phyloP scores from a whole-genome alignment of 92 coral and sea anemone species.

The Porites evermanni region DNA sequence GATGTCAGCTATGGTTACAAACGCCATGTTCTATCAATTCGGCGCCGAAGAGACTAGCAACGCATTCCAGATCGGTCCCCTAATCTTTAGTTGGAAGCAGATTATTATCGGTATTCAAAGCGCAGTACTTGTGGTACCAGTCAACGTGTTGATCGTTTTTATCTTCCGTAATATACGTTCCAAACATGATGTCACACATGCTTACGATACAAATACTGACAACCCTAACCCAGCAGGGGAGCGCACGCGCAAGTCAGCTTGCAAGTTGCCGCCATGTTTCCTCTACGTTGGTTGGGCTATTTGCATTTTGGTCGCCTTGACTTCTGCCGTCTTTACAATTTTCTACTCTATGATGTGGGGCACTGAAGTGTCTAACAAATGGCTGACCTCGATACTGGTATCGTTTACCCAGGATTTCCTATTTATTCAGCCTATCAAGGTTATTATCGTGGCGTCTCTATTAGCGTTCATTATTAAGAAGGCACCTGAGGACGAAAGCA shows the following conservation, averaged over 20 bases:
- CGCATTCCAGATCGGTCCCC: constrained; percentile 86
- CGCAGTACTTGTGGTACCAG: constrained; percentile 87
- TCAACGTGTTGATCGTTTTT: constrained; percentile 83
- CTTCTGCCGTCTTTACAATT: constrained; percentile 88
- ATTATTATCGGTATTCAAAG: constrained; percentile 90
- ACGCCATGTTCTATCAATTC: constrained; percentile 95
- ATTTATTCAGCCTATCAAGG: constrained; percentile 93
- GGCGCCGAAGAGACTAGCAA: constrained; percentile 81
- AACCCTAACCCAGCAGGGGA: constrained; percentile 13
- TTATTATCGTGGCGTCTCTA: constrained; percentile 82
- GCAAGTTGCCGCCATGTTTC: constrained; percentile 74
- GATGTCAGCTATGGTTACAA: constrained; percentile 91
- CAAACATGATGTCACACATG: constrained; percentile 47
- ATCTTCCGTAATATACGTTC: constrained; percentile 83
- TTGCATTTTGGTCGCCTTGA: constrained; percentile 72
- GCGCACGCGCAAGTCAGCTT: constrained; percentile 48
- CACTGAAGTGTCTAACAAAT: constrained; percentile 86
- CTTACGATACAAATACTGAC: constrained; percentile 45
- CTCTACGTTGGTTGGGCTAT: constrained; percentile 84
- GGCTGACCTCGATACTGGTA: constrained; percentile 91
- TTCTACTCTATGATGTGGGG: constrained; percentile 98
- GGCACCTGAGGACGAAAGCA: constrained; percentile 86
- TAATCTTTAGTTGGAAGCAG: constrained; percentile 79
- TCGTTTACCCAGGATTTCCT: constrained; percentile 96
- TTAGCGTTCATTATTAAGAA: constrained; percentile 85